phyloP scores from a whole-genome alignment of 2,797 vertebrate genomes.

The Rousettus madagascariensis region DNA sequence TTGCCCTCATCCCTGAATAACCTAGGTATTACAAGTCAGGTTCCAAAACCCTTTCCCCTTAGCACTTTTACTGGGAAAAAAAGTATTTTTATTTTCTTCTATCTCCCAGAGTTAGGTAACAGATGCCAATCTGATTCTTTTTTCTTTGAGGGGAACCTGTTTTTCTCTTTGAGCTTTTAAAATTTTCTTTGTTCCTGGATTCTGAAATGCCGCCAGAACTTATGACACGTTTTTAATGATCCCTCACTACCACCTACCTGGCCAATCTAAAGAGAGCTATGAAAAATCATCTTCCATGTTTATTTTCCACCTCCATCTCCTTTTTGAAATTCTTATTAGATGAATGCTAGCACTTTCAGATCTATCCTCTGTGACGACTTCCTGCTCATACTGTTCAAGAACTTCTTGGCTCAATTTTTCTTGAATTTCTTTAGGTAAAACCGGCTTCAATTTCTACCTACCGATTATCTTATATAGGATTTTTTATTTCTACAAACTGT shows the following conservation, averaged over 20 bases:
- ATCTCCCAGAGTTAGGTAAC: not conserved
- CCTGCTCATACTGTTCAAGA: not conserved
- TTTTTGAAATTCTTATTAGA: not conserved
- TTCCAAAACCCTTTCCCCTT: not conserved
- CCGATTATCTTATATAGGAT: not conserved
- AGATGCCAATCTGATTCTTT: not conserved
- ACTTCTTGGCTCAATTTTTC: not conserved
- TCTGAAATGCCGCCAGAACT: not conserved
- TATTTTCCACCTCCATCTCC: not conserved
- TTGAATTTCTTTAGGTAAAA: not conserved
- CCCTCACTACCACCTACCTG: not conserved
- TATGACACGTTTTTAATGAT: not conserved
- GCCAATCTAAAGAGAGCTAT: not conserved
- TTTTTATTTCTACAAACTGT: not conserved
- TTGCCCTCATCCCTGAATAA: not conserved
- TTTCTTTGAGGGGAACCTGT: not conserved
- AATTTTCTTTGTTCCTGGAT: not conserved
- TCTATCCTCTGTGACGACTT: not conserved
- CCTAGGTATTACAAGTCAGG: not conserved
- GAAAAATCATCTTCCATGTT: not conserved
- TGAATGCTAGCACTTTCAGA: not conserved
- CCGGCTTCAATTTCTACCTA: not conserved
- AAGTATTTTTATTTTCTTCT: not conserved
- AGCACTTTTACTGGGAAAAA: not conserved
- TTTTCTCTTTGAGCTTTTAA: not conserved